Evolutionary conservation across 2,888 invertebrate genomes (phyloP).

Genomic region (Sphaerophoria rueppellii): DNA sequence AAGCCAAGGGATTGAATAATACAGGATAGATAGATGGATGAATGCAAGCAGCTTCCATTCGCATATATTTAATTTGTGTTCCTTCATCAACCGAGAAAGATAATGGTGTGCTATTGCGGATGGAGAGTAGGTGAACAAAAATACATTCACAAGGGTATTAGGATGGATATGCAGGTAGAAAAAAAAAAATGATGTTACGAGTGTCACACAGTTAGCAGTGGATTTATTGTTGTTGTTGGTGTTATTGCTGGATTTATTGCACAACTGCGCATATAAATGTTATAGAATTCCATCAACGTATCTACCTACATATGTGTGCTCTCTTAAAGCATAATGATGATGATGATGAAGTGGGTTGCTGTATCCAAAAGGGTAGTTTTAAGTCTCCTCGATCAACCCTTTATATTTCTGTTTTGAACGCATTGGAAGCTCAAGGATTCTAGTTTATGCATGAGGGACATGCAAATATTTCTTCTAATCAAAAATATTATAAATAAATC

Average conservation of each 20-base stretch:
- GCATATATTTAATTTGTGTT: conserved; percentile 61
- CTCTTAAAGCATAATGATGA: conserved; percentile 1
- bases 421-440: conserved; percentile 54
- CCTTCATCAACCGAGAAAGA: conserved; percentile 36
- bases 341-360: conserved; percentile 9
- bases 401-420: background rate
- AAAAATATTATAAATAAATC: conserved; percentile 6
- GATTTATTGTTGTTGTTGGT: conserved; percentile 29
- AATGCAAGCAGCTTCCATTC: background rate
- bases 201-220: conserved; percentile 71
- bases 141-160: conserved; percentile 39
- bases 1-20: conserved; percentile 13
- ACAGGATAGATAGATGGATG: background rate
- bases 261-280: conserved; percentile 36
- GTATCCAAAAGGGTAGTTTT: conserved; percentile 43
- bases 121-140: conserved; percentile 57
- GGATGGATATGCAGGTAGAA: background rate
- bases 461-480: conserved; percentile 57
- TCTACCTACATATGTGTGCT: background rate
- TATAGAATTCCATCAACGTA: conserved; percentile 13
- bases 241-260: conserved; percentile 39
- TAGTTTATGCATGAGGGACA: conserved; percentile 35
- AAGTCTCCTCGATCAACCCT: conserved; percentile 24
- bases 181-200: conserved; percentile 72
- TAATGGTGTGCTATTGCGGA: conserved; percentile 31